These are phyloP conservation scores for Rhinoraja longicauda DNA, from an alignment of 2,797 vertebrate genomes.

Conservation along the genomic window DNA sequence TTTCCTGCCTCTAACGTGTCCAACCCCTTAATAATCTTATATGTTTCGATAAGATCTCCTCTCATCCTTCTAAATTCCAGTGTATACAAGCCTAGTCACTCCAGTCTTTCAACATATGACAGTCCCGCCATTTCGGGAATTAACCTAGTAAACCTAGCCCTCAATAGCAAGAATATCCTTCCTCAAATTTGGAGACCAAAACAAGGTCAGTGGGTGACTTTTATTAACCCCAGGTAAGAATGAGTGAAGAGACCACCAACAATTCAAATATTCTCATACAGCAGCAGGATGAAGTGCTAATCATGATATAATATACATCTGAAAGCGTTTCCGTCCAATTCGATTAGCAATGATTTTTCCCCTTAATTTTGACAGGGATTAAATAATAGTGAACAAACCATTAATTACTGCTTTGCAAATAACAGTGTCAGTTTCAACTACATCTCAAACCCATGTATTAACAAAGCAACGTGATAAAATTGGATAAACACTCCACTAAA, in stretches of 20 bases:
- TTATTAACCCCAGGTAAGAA: background rate
- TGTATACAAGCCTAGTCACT: too few relatives aligned
- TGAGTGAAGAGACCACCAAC: background rate
- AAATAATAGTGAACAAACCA: background rate
- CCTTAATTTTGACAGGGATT: background rate
- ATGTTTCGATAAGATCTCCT: too few relatives aligned
- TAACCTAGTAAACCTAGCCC: too few relatives aligned
- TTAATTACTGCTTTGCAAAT: background rate
- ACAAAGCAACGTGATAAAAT: background rate
- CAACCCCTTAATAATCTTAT: too few relatives aligned
- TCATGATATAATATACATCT: background rate
- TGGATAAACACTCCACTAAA: background rate
- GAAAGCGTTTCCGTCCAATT: background rate
- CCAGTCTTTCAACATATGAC: too few relatives aligned
- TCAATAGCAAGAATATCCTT: too few relatives aligned
- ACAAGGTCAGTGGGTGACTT: background rate
- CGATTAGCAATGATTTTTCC: background rate
- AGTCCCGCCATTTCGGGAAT: too few relatives aligned
- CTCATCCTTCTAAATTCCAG: too few relatives aligned
- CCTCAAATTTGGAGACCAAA: too few relatives aligned
- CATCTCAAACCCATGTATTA: background rate
- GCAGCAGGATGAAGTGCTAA: background rate
- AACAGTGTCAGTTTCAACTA: slow-evolving; percentile 18
- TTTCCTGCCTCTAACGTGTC: too few relatives aligned
- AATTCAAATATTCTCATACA: background rate